Base-by-base conservation (phyloP, 1,140 invertebrate species). In the Lepidotrigona ventralis region DNA sequence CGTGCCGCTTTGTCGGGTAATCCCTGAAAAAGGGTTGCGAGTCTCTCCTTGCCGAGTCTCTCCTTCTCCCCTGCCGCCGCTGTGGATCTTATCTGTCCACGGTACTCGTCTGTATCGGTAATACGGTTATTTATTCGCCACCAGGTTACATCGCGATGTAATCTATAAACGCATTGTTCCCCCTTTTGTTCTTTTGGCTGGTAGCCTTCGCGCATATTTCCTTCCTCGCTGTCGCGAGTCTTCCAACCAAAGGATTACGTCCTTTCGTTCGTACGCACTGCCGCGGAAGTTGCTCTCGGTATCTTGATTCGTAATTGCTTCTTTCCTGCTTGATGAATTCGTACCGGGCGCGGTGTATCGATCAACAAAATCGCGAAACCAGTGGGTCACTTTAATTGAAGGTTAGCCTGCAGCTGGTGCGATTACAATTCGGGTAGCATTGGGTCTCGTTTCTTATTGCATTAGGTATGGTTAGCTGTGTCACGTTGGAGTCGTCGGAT, bases 71-170 rank as follows among this genome's bases (percentile, higher is more conserved):
- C 83, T 81, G 88, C 84, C 78, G 74, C 86, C 23, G 23, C 81
- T 46, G 39, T 8, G 92, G 91, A 92, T 91, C 87, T 90, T 93
- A 92, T 92, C 91, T 87, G 80, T 26, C 60, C 71, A 86, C 69
- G 72, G 86, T 82, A 85, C 83, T 69, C 89, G 82, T 86, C 78
- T 8, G 39, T 86, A 84, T 91, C 90, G 88, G 88, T 92, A 92
- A 93, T 93, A 93, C 92, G 92, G 90, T 93, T 94, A 93, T 93
- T 92, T 93, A 91, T 92, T 91, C 86, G 78, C 82, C 72, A 88
- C 88, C 70, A 73, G 82, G 33, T 33, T 33, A 80, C 92, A 93
- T 93, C 90, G 83, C 78, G 69, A 69, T 51, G 86, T 89, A 89
- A 93, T 93, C 91, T 90, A 90, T 91, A 89, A 90, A 85, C 90